Evolutionary conservation across 2,113 vertebrate species (phyloP).

Genomic region (Labrus mixtus): DNA sequence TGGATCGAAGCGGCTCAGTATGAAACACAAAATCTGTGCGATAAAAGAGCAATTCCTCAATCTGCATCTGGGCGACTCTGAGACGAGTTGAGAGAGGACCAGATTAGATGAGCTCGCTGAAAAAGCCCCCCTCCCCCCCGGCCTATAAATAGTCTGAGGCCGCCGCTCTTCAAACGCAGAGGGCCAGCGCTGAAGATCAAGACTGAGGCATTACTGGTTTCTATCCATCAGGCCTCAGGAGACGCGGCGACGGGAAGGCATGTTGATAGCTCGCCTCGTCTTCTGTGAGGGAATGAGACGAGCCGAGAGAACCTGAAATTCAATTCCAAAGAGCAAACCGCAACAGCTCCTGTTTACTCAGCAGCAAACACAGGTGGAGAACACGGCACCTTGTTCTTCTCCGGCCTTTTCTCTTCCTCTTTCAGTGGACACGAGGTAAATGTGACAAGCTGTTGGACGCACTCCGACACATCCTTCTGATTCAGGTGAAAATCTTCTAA

Average conservation of each 20-base stretch:
- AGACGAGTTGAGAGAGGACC: slow-evolving; percentile 39
- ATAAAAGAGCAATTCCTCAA: slow-evolving; percentile 72
- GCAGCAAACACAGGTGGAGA: slow-evolving; percentile 72
- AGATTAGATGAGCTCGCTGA: slow-evolving; percentile 54
- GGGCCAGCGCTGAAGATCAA: slow-evolving; percentile 62
- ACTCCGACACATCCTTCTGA: too few relatives aligned
- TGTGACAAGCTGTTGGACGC: slow-evolving; percentile 10
- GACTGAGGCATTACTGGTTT: slow-evolving; percentile 67
- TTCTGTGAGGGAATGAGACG: slow-evolving; percentile 57
- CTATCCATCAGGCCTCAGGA: slow-evolving; percentile 67
- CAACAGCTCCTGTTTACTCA: slow-evolving; percentile 74
- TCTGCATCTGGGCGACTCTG: slow-evolving; percentile 43
- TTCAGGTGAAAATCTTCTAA: background rate
- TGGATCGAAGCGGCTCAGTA: slow-evolving; percentile 56
- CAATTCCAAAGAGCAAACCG: slow-evolving; percentile 70
- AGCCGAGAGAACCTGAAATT: slow-evolving; percentile 64
- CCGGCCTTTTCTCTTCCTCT: slow-evolving; percentile 19
- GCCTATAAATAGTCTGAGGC: slow-evolving; percentile 70
- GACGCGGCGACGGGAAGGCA: slow-evolving; percentile 29
- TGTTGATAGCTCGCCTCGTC: slow-evolving; percentile 64
- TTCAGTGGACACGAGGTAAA: slow-evolving; percentile 27
- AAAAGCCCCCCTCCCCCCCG: slow-evolving; percentile 46
- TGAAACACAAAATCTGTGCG: slow-evolving; percentile 56
- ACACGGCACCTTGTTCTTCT: slow-evolving; percentile 28
- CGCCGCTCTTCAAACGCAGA: slow-evolving; percentile 68